phyloP scores from a whole-genome alignment of 2,113 vertebrate species.

The Lepisosteus osseus region DNA sequence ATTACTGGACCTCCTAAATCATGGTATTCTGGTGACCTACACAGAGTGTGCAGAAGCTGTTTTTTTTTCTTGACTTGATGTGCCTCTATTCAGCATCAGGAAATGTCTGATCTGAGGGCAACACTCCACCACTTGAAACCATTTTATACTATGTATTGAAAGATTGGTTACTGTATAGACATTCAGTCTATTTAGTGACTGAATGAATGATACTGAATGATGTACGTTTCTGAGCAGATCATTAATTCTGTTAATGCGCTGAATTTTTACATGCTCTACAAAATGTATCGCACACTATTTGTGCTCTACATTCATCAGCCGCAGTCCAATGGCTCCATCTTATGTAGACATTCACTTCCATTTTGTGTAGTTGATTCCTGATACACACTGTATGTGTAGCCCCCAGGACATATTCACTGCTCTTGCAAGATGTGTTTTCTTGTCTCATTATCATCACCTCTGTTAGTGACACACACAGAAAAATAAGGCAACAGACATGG shows the following conservation, averaged over 20 bases:
- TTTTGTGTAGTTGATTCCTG: background rate
- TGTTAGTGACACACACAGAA: too few species aligned
- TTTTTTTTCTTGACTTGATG: background rate
- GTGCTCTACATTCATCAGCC: background rate
- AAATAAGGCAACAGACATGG: too few species aligned
- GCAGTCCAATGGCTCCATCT: constrained; percentile 5
- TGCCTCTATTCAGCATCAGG: background rate
- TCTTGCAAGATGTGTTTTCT: too few species aligned
- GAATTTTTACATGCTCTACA: background rate
- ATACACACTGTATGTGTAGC: background rate
- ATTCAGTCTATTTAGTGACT: background rate
- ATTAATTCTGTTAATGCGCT: constrained; percentile 4
- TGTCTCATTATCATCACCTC: too few species aligned
- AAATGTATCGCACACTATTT: constrained; percentile 1
- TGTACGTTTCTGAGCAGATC: background rate
- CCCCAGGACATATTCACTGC: too few species aligned
- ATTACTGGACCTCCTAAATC: too few species aligned
- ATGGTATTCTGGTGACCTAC: too few species aligned
- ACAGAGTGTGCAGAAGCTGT: background rate
- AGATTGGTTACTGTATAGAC: background rate
- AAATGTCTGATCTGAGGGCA: background rate
- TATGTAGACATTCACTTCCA: background rate
- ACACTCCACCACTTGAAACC: background rate
- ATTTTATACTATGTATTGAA: too few species aligned
- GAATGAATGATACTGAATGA: too few species aligned